These are phyloP conservation scores for Melanostoma mellinum DNA, from an alignment of 2,888 invertebrate genomes.

Conservation along the genomic window DNA sequence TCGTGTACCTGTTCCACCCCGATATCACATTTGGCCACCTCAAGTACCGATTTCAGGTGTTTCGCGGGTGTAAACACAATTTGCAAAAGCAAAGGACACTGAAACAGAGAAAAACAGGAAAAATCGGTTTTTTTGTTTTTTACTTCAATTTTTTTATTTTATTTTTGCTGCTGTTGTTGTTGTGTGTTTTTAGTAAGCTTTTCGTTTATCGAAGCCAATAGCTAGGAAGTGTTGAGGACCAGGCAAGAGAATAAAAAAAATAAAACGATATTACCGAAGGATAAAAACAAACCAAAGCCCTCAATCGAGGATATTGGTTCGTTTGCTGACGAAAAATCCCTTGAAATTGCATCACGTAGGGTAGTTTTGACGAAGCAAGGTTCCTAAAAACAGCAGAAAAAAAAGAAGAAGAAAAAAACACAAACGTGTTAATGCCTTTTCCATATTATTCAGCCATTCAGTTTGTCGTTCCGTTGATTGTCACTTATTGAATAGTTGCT, in stretches of 20 bases:
- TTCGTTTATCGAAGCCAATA: conserved; percentile 49
- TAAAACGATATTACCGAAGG: conserved; percentile 40
- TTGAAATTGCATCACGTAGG: conserved; percentile 69
- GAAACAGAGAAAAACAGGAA: conserved; percentile 15
- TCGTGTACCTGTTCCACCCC: not conserved
- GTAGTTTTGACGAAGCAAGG: conserved; percentile 61
- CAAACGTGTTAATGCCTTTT: conserved; percentile 58
- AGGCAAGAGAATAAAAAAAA: conserved; percentile 1
- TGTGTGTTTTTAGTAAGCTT: not conserved
- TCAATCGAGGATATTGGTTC: conserved; percentile 69
- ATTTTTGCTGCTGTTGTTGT: conserved; percentile 13
- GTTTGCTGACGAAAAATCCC: conserved; percentile 69
- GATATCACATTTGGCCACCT: conserved; percentile 40
- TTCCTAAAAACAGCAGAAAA: not conserved
- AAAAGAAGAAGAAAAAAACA: conserved; percentile 14
- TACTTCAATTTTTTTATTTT: not conserved
- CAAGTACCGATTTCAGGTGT: conserved; percentile 61
- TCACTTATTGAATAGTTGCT: conserved; percentile 73
- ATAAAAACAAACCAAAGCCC: conserved; percentile 63
- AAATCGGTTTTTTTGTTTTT: conserved; percentile 16
- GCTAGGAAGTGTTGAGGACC: conserved; percentile 31
- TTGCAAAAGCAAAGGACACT: conserved; percentile 48
- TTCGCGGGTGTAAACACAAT: conserved; percentile 68
- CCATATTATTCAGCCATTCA: conserved; percentile 69
- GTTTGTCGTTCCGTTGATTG: conserved; percentile 66